Evolutionary conservation across 2,888 invertebrate genomes (phyloP).

Genomic region (Entomobrya proxima): DNA sequence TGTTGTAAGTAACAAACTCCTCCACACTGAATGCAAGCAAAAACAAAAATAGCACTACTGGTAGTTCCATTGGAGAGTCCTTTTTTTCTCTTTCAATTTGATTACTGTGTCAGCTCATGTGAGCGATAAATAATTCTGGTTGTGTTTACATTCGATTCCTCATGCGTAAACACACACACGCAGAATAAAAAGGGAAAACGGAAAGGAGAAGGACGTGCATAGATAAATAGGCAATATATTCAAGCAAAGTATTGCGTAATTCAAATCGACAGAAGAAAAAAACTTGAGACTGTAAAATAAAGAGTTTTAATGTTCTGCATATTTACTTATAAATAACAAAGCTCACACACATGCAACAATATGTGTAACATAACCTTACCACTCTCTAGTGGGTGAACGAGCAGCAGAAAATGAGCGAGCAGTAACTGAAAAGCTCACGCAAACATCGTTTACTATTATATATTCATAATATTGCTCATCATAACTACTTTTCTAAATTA

Average conservation of each 20-base stretch:
- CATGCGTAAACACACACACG: slow-evolving; percentile 24
- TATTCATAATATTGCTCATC: slow-evolving; percentile 51
- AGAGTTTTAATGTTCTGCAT: not conserved
- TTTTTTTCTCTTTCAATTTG: slow-evolving; percentile 7
- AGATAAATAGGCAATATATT: slow-evolving; percentile 9
- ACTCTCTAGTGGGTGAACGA: not conserved
- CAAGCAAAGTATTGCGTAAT: not conserved
- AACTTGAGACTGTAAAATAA: slow-evolving; percentile 19
- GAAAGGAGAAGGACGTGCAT: not conserved
- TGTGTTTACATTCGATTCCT: slow-evolving; percentile 20
- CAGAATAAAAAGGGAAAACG: not conserved
- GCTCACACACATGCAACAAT: not conserved
- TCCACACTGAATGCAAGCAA: not conserved
- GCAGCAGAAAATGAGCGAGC: not conserved
- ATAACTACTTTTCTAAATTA: slow-evolving; percentile 53
- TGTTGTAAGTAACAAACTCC: not conserved
- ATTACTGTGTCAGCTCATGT: not conserved
- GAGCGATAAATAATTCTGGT: slow-evolving; percentile 27
- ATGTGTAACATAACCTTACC: not conserved
- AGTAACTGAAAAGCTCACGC: slow-evolving; percentile 38
- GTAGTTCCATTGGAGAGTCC: no score
- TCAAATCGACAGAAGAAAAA: not conserved
- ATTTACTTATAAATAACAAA: not conserved
- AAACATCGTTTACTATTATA: slow-evolving; percentile 41
- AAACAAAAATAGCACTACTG: not conserved